phyloP scores from a whole-genome alignment of 1,140 invertebrate species.

The Zaprionus lachaisei region DNA sequence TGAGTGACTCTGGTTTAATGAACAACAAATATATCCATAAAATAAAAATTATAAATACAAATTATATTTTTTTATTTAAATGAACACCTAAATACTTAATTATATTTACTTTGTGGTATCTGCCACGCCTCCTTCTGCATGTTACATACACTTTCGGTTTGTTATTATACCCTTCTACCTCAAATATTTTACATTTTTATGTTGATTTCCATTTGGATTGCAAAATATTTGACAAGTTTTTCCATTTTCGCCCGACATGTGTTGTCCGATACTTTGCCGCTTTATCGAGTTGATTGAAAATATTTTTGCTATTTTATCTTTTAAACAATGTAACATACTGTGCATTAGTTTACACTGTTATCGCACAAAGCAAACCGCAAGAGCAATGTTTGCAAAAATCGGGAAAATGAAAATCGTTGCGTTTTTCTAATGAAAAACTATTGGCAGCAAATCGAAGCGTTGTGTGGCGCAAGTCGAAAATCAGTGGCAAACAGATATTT shows the following conservation, averaged over 20 bases:
- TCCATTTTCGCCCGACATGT: background rate
- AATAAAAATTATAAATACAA: too few species aligned
- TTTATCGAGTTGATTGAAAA: background rate
- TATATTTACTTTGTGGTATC: too few species aligned
- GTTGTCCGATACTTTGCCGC: background rate
- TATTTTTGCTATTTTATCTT: background rate
- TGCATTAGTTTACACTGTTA: conserved; percentile 7
- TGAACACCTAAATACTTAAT: too few species aligned
- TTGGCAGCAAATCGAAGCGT: background rate
- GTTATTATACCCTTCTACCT: too few species aligned
- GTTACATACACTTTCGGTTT: too few species aligned
- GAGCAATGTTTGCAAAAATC: background rate
- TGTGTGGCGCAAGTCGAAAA: background rate
- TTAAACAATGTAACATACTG: background rate
- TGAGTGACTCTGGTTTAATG: too few species aligned
- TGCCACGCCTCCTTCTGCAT: too few species aligned
- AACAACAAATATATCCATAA: too few species aligned
- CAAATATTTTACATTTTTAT: conserved; percentile 2
- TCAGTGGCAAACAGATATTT: conserved; percentile 32
- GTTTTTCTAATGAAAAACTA: conserved; percentile 24
- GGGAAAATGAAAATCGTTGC: conserved; percentile 20
- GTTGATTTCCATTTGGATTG: background rate
- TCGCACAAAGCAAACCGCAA: conserved; percentile 21
- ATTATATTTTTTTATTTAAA: too few species aligned
- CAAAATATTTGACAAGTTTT: conserved; percentile 1